Base-by-base conservation (phyloP, 2,888 invertebrate species). In the Ectemnius continuus region DNA sequence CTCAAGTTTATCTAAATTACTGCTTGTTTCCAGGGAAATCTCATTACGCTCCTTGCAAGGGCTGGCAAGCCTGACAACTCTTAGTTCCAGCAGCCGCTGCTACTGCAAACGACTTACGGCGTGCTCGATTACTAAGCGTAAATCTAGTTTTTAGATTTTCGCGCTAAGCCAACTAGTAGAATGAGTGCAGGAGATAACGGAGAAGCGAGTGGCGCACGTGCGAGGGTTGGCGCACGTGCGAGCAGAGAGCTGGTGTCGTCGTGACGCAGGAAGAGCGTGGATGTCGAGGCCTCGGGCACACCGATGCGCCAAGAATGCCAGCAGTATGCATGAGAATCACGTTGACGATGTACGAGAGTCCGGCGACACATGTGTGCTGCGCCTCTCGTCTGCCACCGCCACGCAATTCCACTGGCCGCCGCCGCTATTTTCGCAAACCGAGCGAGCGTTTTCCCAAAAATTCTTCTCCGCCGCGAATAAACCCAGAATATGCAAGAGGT, bases 291-390 rank as follows among this genome's bases (percentile, higher is more conserved):
- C 47, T 11, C 2, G 47, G 47, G 52, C 36, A 36, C 36, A 36
- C 36, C 36, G 11, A 36, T 36, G 36, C 14, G 52, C 2, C 52
- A 52, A 52, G 52, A 52, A 16, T 52, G 14, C n/a, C 67, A 71
- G 73, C 73, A 82, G 85, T 86, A 86, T 88, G 86, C 86, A 89
- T 87, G 88, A 80, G 86, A 87, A 88, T 88, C 88, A 88, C 87
- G 88, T 86, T 88, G 88, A 85, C 86, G 88, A 88, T 86, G 85
- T 83, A 85, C 82, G 85, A 81, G 82, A 36, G 36, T 11, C 8
- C 8, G 36, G 36, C 36, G 6, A 36, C 36, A 36, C 11, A 36
- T 36, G 36, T 36, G 36, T 11, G 36, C 36, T n/a, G n/a, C n/a
- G n/a, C n/a, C n/a, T 11, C 6, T 81, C 80, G 80, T 79, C 82